phyloP scores from a whole-genome alignment of 2,888 invertebrate genomes.

The Uloborus plumipes region DNA sequence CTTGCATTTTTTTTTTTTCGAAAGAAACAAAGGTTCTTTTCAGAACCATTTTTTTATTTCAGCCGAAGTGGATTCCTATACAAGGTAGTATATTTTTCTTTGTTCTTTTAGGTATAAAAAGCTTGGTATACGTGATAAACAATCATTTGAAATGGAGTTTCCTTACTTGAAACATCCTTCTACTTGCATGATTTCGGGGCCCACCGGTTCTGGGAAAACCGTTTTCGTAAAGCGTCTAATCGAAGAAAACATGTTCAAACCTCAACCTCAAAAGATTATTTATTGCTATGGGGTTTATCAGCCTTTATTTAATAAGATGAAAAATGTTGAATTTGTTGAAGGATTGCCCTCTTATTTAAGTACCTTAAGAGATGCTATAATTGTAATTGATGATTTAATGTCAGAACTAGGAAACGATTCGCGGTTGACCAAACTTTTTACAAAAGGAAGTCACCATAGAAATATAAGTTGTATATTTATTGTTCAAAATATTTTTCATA shows the following conservation, averaged over 20 bases:
- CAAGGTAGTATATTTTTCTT: too few relatives aligned
- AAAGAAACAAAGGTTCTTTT: too few relatives aligned
- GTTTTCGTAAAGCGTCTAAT: constrained; percentile 11
- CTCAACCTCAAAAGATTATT: constrained; percentile 1
- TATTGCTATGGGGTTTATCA: constrained; percentile 13
- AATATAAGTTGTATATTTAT: constrained; percentile 24
- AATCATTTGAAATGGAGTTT: too few relatives aligned
- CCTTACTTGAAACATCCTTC: background rate
- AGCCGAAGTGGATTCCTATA: too few relatives aligned
- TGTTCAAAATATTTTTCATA: constrained; percentile 23
- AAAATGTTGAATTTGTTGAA: constrained; percentile 13
- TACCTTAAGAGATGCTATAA: background rate
- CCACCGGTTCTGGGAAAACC: background rate
- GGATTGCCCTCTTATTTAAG: constrained; percentile 1
- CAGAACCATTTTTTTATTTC: too few relatives aligned
- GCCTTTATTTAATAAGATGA: constrained; percentile 5
- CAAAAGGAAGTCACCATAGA: constrained; percentile 29
- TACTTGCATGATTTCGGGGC: background rate
- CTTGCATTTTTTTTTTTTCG: too few relatives aligned
- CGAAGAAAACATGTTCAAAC: background rate
- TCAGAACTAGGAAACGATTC: background rate
- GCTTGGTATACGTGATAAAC: too few relatives aligned
- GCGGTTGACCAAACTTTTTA: constrained; percentile 17
- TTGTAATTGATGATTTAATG: constrained; percentile 28
- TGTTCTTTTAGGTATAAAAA: background rate